These are phyloP conservation scores for Piprites chloris DNA, from an alignment of 2,113 vertebrate genomes.

Conservation along the genomic window DNA sequence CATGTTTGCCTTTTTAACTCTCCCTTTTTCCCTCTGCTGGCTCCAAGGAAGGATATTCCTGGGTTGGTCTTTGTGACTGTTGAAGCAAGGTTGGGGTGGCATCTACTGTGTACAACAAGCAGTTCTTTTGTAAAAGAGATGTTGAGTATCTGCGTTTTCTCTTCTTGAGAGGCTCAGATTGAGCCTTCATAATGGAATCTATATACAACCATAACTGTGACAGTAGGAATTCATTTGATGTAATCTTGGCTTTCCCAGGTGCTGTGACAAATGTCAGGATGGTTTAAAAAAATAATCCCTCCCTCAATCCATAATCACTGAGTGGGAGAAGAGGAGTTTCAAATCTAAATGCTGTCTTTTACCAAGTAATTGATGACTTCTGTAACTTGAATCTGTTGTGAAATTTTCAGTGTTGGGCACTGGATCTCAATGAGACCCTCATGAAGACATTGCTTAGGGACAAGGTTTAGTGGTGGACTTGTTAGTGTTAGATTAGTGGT, in stretches of 20 bases:
- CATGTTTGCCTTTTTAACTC: neutral
- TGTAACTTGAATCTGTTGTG: neutral
- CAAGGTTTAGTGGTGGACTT: neutral
- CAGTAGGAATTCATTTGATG: neutral
- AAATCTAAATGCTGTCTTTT: neutral
- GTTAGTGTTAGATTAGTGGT: neutral
- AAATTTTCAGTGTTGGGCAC: neutral
- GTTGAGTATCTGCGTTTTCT: neutral
- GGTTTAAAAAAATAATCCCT: neutral
- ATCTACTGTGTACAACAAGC: neutral
- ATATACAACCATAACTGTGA: neutral
- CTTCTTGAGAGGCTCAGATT: conserved; percentile 56
- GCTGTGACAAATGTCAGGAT: neutral
- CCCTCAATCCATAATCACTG: neutral
- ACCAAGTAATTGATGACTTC: neutral
- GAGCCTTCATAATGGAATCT: conserved; percentile 38
- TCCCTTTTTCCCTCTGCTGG: neutral
- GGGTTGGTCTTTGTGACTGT: neutral
- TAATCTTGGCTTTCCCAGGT: neutral
- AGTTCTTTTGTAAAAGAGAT: neutral
- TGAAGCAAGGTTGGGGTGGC: neutral
- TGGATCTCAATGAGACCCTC: neutral
- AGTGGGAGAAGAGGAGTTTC: neutral
- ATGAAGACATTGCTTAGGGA: fast-evolving
- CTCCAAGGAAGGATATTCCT: neutral